Evolutionary conservation across 2,797 vertebrate species (phyloP).

Genomic region (Takifugu rubripes): DNA sequence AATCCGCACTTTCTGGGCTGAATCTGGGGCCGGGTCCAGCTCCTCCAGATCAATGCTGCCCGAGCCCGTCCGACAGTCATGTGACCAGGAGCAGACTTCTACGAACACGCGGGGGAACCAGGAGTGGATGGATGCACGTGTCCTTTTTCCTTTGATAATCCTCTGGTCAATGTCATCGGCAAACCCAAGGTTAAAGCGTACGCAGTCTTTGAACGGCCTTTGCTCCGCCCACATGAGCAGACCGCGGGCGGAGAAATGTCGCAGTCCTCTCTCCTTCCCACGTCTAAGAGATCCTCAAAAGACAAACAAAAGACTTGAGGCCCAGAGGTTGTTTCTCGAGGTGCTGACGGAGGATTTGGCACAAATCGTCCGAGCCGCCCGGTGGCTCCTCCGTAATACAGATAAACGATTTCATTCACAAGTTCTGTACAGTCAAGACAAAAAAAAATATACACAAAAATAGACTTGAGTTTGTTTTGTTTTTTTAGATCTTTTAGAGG

Average conservation of each 20-base stretch:
- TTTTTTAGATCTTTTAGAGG: conserved; percentile 37
- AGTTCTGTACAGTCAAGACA: conserved; percentile 62
- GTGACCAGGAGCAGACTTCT: conserved; percentile 41
- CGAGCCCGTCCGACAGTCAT: conserved; percentile 36
- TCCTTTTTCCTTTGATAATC: conserved; percentile 30
- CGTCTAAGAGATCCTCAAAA: neutral
- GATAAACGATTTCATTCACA: conserved; percentile 43
- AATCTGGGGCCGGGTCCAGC: conserved; percentile 37
- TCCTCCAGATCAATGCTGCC: conserved; percentile 45
- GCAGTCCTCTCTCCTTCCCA: conserved; percentile 6
- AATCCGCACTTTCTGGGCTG: conserved; percentile 1
- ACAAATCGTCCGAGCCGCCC: conserved; percentile 31
- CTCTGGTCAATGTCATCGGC: conserved; percentile 27
- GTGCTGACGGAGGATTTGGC: conserved; percentile 58
- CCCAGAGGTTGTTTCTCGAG: conserved; percentile 47
- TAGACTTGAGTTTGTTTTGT: conserved; percentile 53
- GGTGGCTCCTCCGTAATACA: conserved; percentile 45
- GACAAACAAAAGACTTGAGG: conserved; percentile 33
- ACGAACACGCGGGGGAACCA: conserved; percentile 40
- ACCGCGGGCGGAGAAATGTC: conserved; percentile 44
- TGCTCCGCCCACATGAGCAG: conserved; percentile 22
- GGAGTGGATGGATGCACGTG: conserved; percentile 26
- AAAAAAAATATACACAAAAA: conserved; percentile 48
- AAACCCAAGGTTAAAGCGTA: conserved; percentile 54
- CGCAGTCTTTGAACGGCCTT: conserved; percentile 39